Percentiles rank a stretch among this genome's conserved stretches.
Evolutionary conservation across 2,113 vertebrate species (phyloP).

Genomic region (Zeus faber): DNA sequence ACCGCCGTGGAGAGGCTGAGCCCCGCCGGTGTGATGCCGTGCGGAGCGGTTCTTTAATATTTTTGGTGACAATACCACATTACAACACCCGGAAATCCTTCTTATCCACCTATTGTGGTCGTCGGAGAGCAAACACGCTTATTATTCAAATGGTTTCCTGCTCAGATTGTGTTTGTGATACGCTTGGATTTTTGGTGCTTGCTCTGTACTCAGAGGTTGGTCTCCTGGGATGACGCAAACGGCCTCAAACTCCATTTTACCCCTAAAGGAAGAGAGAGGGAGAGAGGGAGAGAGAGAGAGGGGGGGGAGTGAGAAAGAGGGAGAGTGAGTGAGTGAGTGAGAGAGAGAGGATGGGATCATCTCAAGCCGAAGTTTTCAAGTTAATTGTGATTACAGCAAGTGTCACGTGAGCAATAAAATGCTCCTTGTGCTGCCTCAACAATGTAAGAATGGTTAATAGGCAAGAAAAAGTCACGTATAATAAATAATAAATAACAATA

Average conservation of each 20-base stretch:
- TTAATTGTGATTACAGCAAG: too few relatives aligned
- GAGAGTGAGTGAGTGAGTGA: not conserved
- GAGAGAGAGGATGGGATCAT: not conserved
- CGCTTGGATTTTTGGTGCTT: conserved; percentile 14
- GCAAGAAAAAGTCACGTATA: too few relatives aligned
- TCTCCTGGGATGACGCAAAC: not conserved
- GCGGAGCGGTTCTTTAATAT: not conserved
- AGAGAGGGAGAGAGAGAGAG: not conserved
- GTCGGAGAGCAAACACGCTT: conserved; percentile 15
- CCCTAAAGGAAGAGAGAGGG: not conserved
- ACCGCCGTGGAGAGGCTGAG: too few relatives aligned
- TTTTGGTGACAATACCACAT: conserved; percentile 24
- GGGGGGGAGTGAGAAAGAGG: not conserved
- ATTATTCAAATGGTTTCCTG: conserved; percentile 16
- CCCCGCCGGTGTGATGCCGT: too few relatives aligned
- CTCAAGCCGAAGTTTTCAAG: too few relatives aligned
- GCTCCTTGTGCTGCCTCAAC: too few relatives aligned
- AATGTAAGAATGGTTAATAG: too few relatives aligned
- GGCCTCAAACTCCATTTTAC: not conserved
- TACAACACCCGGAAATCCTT: conserved; percentile 9
- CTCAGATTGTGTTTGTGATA: conserved; percentile 24
- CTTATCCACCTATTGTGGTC: conserved; percentile 19
- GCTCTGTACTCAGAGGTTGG: too few relatives aligned
- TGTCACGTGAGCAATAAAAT: too few relatives aligned
- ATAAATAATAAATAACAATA: too few relatives aligned